These are phyloP conservation scores for Sparidentex hasta DNA, from an alignment of 2,797 vertebrate genomes.

Conservation along the genomic window DNA sequence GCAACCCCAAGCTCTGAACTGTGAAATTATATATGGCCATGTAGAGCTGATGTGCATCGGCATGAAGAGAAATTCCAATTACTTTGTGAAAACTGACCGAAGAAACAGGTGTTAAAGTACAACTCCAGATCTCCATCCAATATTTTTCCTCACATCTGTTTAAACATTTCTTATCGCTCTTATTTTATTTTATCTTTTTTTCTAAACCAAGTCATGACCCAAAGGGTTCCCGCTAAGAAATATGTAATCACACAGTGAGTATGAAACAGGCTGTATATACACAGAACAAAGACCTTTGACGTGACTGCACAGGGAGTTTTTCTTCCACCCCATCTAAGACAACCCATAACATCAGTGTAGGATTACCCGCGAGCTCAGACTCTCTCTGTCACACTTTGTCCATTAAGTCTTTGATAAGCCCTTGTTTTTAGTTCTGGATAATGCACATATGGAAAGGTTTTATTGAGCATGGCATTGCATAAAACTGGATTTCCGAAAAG, in stretches of 20 bases:
- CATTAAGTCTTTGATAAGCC: conserved; percentile 74
- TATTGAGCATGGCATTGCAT: conserved; percentile 76
- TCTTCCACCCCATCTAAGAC: conserved; percentile 54
- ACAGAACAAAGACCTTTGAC: conserved; percentile 46
- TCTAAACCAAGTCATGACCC: conserved; percentile 12
- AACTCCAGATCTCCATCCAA: background rate
- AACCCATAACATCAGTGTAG: conserved; percentile 69
- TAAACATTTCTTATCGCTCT: conserved; percentile 24
- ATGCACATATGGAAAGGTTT: conserved; percentile 79
- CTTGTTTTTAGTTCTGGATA: conserved; percentile 75
- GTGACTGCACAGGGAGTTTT: conserved; percentile 48
- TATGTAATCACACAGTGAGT: conserved; percentile 11
- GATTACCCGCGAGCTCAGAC: conserved; percentile 63
- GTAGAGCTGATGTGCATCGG: conserved; percentile 28
- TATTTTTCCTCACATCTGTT: conserved; percentile 34
- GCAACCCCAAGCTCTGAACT: conserved; percentile 26
- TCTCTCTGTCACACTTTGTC: conserved; percentile 63
- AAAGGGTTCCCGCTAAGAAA: conserved; percentile 9
- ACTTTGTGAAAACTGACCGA: conserved; percentile 27
- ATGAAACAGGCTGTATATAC: conserved; percentile 23
- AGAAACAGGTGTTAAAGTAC: conserved; percentile 45
- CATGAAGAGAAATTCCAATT: conserved; percentile 27
- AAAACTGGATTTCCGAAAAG: conserved; percentile 76
- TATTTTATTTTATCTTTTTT: background rate
- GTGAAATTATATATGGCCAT: conserved; percentile 36